Base-by-base conservation (phyloP, 2,888 invertebrate genomes). In the Protonemura montana region DNA sequence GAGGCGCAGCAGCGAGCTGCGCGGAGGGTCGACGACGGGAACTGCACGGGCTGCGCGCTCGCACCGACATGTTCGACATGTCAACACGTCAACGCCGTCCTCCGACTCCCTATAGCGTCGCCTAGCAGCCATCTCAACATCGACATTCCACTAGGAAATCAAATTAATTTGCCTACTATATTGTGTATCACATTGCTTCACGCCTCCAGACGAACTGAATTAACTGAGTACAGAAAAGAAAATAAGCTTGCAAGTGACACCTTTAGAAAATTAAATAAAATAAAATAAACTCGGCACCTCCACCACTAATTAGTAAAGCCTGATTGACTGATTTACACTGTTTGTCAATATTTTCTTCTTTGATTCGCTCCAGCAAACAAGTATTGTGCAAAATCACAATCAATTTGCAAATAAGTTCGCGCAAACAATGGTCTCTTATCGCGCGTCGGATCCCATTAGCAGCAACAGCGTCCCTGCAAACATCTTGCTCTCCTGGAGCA, bases 401-500 rank as follows among this genome's bases (percentile, higher is more conserved):
- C 59, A 59, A 59, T 59, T 59, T 59, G 59, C 59, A 21, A 21
- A 59, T 7, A 59, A 59, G 59, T 59, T 59, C 16, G 59, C 59
- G 13, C 21, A 59, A 10, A 59, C 59, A 59, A 59, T 59, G 59
- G 6, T 21, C 13, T 1, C 83, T 83, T 83, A 83, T 83, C 83
- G 41, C 25, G 83, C 35, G 83, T 83, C 83, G n/a, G 42, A 83
- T 42, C 42, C 83, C 83, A 83, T 83, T 83, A 83, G 25, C 1
- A 26, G 28, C 59, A 83, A 83, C 83, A 83, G 28, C 83, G 1
- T 41, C 25, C 59, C 26, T 83, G n/a, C 26, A 41, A 41, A 83
- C 83, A 28, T 83, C 83, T 83, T 83, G 6, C 83, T 83, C 83
- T 78, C 5, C 27, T 25, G n/a, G 42, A 81, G 28, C 30, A 7